phyloP scores from a whole-genome alignment of 2,797 vertebrate genomes.

The Poeciliopsis presidionis region DNA sequence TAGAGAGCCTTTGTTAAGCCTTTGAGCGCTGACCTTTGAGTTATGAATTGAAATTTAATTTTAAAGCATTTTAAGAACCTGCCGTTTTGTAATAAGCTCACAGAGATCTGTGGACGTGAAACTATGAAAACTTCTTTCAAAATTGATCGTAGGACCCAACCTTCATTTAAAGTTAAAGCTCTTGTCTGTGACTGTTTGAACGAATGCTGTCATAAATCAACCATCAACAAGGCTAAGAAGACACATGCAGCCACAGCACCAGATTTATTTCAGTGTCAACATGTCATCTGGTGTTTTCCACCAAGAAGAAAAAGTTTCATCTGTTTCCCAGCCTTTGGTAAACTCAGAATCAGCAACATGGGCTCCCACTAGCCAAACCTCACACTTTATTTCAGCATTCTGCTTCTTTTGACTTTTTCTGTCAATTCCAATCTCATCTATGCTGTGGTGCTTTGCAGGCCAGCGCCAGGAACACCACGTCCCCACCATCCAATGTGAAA shows the following conservation, averaged over 20 bases:
- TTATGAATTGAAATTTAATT: background rate
- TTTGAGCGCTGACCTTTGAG: background rate
- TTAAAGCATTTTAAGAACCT: background rate
- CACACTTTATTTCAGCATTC: conserved; percentile 3
- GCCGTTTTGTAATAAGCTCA: background rate
- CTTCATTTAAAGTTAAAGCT: background rate
- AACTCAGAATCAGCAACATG: background rate
- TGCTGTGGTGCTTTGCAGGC: background rate
- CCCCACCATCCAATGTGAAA: conserved; percentile 1
- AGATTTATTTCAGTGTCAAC: conserved; percentile 1
- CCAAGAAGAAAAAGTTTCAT: background rate
- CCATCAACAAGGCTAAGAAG: conserved; percentile 11
- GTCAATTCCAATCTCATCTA: background rate
- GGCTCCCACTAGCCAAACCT: background rate
- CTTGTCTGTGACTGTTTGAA: conserved; percentile 8
- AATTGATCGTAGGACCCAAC: background rate
- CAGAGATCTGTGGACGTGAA: too few species aligned
- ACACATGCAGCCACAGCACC: background rate
- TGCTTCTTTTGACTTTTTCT: background rate
- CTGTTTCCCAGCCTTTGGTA: background rate
- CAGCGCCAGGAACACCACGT: conserved; percentile 9
- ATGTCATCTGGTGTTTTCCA: background rate
- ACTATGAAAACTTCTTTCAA: background rate
- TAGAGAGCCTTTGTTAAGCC: background rate
- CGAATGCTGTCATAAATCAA: conserved; percentile 3